phyloP scores from a whole-genome alignment of 2,113 vertebrate species.

The Xenus cinereus region DNA sequence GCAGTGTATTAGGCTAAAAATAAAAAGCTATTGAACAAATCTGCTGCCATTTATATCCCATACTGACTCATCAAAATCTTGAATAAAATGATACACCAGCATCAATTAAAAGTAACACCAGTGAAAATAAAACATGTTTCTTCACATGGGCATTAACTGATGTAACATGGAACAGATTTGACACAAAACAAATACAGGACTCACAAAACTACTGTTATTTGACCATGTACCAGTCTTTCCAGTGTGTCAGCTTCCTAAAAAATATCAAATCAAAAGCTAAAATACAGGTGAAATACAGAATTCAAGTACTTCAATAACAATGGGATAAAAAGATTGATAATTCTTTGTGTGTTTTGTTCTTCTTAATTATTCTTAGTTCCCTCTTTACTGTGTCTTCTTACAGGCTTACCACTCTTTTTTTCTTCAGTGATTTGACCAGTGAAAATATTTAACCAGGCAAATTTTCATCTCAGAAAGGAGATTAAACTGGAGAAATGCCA shows the following conservation, averaged over 20 bases:
- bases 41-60: neutral
- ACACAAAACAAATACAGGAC: neutral
- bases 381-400: neutral
- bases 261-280: neutral
- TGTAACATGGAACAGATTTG: neutral
- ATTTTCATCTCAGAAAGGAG: neutral
- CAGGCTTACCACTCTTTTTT: neutral
- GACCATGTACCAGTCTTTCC: neutral
- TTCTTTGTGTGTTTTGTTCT: neutral
- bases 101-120: neutral
- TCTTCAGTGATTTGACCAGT: neutral
- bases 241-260: neutral
- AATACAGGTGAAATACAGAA: neutral
- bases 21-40: neutral
- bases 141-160: neutral
- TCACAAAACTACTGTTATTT: neutral
- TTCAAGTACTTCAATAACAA: neutral
- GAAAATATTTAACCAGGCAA: neutral
- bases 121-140: neutral
- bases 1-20: neutral
- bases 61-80: neutral
- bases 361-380: neutral
- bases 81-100: neutral
- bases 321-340: neutral
- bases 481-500: neutral